These are phyloP conservation scores for Pseudomugil gertrudae DNA, from an alignment of 2,797 vertebrate species.

Conservation along the genomic window DNA sequence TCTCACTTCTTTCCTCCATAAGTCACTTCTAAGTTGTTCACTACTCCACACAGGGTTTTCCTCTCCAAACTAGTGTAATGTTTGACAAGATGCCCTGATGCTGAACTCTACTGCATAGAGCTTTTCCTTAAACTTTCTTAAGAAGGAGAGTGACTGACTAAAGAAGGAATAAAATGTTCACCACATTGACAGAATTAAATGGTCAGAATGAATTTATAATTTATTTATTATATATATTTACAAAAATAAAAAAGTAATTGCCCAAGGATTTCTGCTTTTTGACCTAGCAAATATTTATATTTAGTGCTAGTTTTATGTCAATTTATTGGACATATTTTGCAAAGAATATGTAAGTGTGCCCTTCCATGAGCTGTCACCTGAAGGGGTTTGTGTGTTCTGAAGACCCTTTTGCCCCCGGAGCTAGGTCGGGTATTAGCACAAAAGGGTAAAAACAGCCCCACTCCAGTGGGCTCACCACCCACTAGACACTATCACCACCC, in stretches of 20 bases:
- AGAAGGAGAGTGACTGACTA: slow-evolving; percentile 26
- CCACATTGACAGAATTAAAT: slow-evolving; percentile 35
- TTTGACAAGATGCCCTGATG: slow-evolving; percentile 54
- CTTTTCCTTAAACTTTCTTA: slow-evolving; percentile 39
- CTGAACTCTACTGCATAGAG: slow-evolving; percentile 50
- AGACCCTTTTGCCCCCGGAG: no score
- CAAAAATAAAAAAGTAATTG: neutral
- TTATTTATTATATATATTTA: no score
- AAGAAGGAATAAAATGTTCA: slow-evolving; percentile 19
- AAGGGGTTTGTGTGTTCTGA: no score
- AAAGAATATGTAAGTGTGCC: no score
- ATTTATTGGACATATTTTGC: no score
- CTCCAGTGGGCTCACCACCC: no score
- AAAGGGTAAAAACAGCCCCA: no score
- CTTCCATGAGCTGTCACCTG: no score
- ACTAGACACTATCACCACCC: no score
- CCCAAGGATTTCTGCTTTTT: slow-evolving; percentile 13
- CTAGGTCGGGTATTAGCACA: no score
- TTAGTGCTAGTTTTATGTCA: slow-evolving; percentile 5
- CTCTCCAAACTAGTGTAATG: slow-evolving; percentile 57
- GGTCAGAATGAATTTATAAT: slow-evolving; percentile 13
- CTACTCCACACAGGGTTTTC: slow-evolving; percentile 36
- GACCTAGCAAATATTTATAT: slow-evolving; percentile 28
- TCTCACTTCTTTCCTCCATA: slow-evolving; percentile 9
- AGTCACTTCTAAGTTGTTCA: slow-evolving; percentile 46